Evolutionary conservation across 2,888 invertebrate genomes (phyloP), one percentile per base, ranked within the genome.

Genomic region (Netelia virgata): DNA sequence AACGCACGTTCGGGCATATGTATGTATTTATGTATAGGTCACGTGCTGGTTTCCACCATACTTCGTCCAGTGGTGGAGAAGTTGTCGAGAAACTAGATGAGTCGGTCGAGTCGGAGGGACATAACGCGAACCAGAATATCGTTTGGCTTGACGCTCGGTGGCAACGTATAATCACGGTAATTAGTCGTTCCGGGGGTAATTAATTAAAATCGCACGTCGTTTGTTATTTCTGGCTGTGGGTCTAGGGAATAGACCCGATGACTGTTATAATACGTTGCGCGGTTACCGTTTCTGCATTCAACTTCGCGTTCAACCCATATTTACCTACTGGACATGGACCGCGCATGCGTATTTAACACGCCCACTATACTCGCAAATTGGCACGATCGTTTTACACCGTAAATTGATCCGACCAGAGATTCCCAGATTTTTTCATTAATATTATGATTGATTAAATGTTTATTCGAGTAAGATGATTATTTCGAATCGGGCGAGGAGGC

Each of bases 161-260:
- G 88, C 89, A 88, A 90, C 88, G 87, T 90, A 89, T 91, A 91
- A 91, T 92, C 90, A 91, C 88, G 85, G 91, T 90, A 91, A 92
- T 91, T 90, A 91, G 89, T 88, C 87, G 86, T 86, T 88, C 87
- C 86, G 86, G 66, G 61, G 85, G 90, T 90, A 91, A 92, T 92
- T 92, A 92, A 92, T 92, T 91, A 90, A 88, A 88, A 89, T 90
- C 87, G 90, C 91, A 91, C 90, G 90, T 91, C 89, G 89, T 92
- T 90, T 88, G 90, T 92, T 91, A 91, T 89, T 91, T 91, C 89
- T 88, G 87, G 82, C 66, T 69, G 41, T 64, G 70, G 72, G 66
- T 72, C 57, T 75, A 69, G 50, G 57, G 55, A 64, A 47, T 70
- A 69, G 28, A 84, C 84, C 18, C 70, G 64, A 81, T 57, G 72